Percentiles rank a stretch among this genome's conserved stretches.
Conservation (phyloP, 2,797 vertebrate genomes). For the Acropternis orthonyx region DNA sequence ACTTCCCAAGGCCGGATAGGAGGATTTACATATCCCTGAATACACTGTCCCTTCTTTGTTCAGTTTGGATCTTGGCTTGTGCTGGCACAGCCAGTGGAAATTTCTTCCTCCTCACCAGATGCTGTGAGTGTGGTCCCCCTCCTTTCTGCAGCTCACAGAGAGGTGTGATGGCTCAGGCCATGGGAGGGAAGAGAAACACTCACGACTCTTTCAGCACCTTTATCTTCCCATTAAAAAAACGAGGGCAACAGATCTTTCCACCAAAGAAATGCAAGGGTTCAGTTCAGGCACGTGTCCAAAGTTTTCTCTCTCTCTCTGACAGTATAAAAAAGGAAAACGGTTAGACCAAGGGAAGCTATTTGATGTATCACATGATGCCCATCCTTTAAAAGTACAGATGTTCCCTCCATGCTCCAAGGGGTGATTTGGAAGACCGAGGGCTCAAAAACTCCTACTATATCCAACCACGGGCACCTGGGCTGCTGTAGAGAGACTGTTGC, state of each 20-base stretch:
- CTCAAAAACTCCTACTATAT: constrained; percentile 4
- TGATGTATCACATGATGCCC: neutral
- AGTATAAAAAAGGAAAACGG: neutral
- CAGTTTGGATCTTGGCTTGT: neutral
- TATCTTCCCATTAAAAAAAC: neutral
- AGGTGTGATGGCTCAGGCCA: neutral
- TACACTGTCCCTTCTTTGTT: neutral
- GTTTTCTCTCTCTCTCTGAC: neutral
- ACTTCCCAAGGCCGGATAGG: neutral
- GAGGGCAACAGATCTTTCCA: neutral
- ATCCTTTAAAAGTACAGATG: constrained; percentile 49
- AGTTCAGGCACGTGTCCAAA: neutral
- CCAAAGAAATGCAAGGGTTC: neutral
- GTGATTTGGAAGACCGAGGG: constrained; percentile 23
- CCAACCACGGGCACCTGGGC: constrained; percentile 24
- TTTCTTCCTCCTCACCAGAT: neutral
- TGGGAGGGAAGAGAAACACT: neutral
- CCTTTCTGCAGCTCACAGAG: neutral
- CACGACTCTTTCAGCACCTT: neutral
- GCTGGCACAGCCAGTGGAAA: neutral
- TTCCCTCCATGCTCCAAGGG: constrained; percentile 31
- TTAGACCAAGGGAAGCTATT: neutral
- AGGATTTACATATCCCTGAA: neutral
- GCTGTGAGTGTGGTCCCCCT: neutral
- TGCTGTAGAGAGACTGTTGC: constrained; percentile 35